These are phyloP conservation scores for Plectus sambesii DNA, from an alignment of 1,140 invertebrate species.

Conservation along the genomic window DNA sequence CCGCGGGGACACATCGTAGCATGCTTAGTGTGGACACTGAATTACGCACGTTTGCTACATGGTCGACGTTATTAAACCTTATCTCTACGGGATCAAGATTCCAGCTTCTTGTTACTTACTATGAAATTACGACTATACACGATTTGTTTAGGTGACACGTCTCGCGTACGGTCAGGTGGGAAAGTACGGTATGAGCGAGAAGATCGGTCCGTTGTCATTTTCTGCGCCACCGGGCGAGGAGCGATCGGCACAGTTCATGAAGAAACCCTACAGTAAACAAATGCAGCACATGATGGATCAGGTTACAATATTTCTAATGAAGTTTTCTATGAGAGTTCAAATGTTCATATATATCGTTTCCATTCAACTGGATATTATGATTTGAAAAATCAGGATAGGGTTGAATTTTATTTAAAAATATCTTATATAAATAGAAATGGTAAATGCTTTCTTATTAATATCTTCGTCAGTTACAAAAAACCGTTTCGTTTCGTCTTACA, in stretches of 20 bases:
- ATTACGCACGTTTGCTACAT: too few relatives aligned
- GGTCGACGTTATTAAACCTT: too few relatives aligned
- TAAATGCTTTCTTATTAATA: constrained; percentile 12
- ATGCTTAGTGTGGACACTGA: too few relatives aligned
- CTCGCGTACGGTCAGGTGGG: constrained; percentile 72
- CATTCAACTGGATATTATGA: background rate
- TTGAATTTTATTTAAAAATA: background rate
- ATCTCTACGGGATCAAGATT: too few relatives aligned
- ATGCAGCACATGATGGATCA: constrained; percentile 71
- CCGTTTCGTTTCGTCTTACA: too few relatives aligned
- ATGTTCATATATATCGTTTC: background rate
- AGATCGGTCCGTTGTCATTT: constrained; percentile 70
- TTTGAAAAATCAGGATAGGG: background rate
- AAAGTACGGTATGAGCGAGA: constrained; percentile 74
- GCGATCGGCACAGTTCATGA: constrained; percentile 46
- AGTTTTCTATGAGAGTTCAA: too few relatives aligned
- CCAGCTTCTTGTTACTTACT: too few relatives aligned
- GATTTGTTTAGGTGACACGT: constrained; percentile 52
- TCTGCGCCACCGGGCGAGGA: constrained; percentile 47
- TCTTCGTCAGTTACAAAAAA: background rate
- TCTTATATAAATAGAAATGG: background rate
- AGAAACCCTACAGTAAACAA: constrained; percentile 72
- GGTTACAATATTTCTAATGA: constrained; percentile 33
- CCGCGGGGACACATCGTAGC: too few relatives aligned
- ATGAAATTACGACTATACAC: too few relatives aligned